Evolutionary conservation across 2,113 vertebrate species (phyloP).

Genomic region (Isurus oxyrinchus): DNA sequence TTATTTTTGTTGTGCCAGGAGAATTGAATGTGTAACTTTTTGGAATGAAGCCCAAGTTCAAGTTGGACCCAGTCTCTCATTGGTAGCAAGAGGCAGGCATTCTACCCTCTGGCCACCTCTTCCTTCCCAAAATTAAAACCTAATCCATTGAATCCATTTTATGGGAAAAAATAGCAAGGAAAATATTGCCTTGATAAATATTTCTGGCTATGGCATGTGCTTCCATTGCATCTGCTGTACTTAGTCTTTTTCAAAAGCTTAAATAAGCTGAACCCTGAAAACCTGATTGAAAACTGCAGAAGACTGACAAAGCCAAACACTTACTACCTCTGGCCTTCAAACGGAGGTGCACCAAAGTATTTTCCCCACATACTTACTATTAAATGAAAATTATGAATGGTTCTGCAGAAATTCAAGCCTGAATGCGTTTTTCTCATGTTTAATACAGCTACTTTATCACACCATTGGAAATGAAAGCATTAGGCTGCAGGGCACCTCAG

Average conservation of each 20-base stretch:
- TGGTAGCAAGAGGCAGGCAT: neutral
- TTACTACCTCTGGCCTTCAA: slow-evolving; percentile 6
- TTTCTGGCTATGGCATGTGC: neutral
- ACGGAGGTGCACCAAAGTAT: neutral
- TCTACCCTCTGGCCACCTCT: neutral
- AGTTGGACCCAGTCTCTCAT: neutral
- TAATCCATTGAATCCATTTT: neutral
- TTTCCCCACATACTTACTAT: neutral
- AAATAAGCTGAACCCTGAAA: neutral
- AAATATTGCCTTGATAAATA: neutral
- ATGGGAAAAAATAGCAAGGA: neutral
- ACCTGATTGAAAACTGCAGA: neutral
- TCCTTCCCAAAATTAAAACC: neutral
- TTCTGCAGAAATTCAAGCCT: slow-evolving; percentile 24
- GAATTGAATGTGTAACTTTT: neutral
- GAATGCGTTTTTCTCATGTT: slow-evolving; percentile 18
- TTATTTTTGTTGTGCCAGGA: neutral
- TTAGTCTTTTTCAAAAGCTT: neutral
- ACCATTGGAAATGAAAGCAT: neutral
- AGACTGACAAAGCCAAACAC: neutral
- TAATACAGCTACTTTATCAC: slow-evolving; percentile 11
- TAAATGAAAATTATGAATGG: slow-evolving; percentile 31
- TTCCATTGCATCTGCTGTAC: neutral
- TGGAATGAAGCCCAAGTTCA: neutral
- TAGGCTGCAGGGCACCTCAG: slow-evolving; percentile 38